phyloP scores from a whole-genome alignment of 2,888 invertebrate species.

The Acanthosepion lycidas region DNA sequence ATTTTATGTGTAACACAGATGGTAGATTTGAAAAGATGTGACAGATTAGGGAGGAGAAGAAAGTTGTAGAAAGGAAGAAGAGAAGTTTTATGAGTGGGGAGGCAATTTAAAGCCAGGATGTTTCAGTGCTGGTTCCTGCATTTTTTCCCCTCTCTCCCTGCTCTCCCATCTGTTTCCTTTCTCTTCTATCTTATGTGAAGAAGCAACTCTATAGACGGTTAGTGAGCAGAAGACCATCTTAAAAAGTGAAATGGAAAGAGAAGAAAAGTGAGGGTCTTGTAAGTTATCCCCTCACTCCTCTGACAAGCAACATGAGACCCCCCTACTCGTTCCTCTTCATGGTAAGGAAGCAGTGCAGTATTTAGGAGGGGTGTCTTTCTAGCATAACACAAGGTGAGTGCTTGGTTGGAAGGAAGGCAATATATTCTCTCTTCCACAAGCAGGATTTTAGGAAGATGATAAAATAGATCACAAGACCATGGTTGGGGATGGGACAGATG shows the following conservation, averaged over 20 bases:
- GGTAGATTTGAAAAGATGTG: conserved; percentile 22
- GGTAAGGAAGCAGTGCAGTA: not conserved
- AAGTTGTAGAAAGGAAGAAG: not conserved
- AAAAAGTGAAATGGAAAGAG: not conserved
- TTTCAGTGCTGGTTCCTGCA: not conserved
- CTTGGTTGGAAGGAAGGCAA: not conserved
- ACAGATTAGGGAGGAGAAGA: not conserved
- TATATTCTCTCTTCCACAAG: not conserved
- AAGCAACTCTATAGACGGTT: not conserved
- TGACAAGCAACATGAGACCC: not conserved
- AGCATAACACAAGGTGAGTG: conserved; percentile 12
- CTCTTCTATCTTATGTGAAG: not conserved
- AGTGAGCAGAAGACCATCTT: conserved; percentile 24
- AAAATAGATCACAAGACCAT: not conserved
- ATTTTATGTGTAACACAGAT: conserved; percentile 1
- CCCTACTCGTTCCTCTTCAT: not conserved
- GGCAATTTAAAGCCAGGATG: not conserved
- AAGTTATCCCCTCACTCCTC: not conserved
- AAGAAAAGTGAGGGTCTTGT: not conserved
- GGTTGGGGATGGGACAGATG: not conserved
- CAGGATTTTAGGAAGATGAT: not conserved
- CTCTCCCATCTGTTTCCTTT: not conserved
- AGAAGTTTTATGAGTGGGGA: not conserved
- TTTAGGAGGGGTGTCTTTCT: not conserved
- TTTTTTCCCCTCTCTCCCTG: no score